phyloP scores from a whole-genome alignment of 2,797 vertebrate genomes.

The Xiphorhynchus erythropygius region DNA sequence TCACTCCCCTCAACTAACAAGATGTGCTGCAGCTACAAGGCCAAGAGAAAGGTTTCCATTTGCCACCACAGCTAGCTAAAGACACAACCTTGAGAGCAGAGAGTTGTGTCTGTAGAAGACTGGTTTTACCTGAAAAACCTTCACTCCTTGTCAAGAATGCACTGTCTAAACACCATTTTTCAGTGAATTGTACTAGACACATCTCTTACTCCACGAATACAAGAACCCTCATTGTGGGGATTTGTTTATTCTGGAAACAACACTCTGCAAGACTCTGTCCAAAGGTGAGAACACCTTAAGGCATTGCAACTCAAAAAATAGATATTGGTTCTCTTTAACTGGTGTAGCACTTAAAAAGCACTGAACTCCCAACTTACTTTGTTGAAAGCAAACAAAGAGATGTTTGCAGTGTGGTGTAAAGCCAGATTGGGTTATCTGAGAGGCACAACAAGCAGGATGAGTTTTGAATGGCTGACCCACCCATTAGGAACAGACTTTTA shows the following conservation, averaged over 20 bases:
- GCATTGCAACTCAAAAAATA: background rate
- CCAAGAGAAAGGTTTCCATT: background rate
- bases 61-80: background rate
- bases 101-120: background rate
- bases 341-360: background rate
- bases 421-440: background rate
- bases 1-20: background rate
- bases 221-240: background rate
- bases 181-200: background rate
- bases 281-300: conserved; percentile 17
- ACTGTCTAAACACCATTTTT: conserved; percentile 17
- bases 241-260: conserved; percentile 57
- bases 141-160: conserved; percentile 2
- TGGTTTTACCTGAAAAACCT: conserved; percentile 54
- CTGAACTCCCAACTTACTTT: background rate
- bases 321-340: background rate
- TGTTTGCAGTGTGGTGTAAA: conserved; percentile 20
- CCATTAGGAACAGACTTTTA: background rate
- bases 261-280: background rate
- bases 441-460: background rate
- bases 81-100: background rate
- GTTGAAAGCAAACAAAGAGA: background rate
- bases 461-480: background rate
- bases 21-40: background rate
- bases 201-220: background rate